Base-by-base conservation (phyloP, 2,888 invertebrate species). In the Blomia tropicalis region DNA sequence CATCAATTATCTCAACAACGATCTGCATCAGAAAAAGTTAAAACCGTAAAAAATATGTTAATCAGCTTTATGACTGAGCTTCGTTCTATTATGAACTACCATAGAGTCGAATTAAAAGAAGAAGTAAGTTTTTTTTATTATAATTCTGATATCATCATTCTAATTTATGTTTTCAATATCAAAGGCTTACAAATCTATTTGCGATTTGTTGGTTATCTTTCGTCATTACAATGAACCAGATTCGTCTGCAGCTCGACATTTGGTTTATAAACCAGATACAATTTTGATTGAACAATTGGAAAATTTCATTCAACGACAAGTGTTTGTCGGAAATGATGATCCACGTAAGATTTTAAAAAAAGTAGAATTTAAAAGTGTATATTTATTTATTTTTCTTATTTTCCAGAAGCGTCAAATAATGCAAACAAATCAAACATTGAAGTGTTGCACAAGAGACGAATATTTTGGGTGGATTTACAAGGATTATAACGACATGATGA, bases 171-270 rank as follows among this genome's bases (percentile, higher is more conserved):
- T n/a, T n/a, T n/a, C n/a, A n/a, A n/a, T n/a, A n/a, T n/a, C n/a
- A n/a, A n/a, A 86, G 83, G 90, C 95, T 0, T 98, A 90, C 76
- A 83, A 87, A 65, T 86, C 87, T n/a, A 82, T 96, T 60, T 96
- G 96, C 76, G 98, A 98, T 77, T 77, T 92, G 69, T 78, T 96
- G 69, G 84, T 98, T 19, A 81, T 91, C 69, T 96, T 95, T 78
- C 88, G 90, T 70, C 85, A 85, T 74, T 87, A 89, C 71, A 75
- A 92, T 69, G 74, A 72, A 14, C 63, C 69, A 32, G 71, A 75
- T 64, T 70, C 72, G 56, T 69, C 70, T 4, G 68, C 69, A 2
- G 66, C 78, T 31, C 70, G 71, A 44, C 73, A 79, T 66, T 78
- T 95, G 60, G 82, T 87, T 65, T 85, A 83, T 72, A 84, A 85